phyloP scores from a whole-genome alignment of 2,113 vertebrate genomes.

The Scalopus aquaticus region DNA sequence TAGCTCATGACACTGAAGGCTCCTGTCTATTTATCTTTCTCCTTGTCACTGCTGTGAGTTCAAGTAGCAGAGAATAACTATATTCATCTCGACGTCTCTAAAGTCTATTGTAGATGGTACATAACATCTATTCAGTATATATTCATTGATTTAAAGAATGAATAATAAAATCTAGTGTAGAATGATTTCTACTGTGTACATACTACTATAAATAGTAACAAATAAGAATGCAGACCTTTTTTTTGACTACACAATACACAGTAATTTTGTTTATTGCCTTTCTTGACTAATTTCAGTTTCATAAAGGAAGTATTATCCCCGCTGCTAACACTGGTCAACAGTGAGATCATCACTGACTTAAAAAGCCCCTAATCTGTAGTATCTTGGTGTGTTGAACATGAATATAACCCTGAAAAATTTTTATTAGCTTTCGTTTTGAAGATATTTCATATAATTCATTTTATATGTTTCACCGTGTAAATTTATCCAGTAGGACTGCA shows the following conservation, averaged over 20 bases:
- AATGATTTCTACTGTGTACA: not conserved
- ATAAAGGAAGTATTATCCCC: not conserved
- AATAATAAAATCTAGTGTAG: not conserved
- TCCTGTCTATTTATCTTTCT: not conserved
- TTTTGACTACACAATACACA: not conserved
- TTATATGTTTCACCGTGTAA: no score
- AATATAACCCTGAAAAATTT: no score
- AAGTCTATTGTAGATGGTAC: not conserved
- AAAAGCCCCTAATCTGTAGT: no score
- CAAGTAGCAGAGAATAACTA: not conserved
- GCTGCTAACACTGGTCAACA: no score
- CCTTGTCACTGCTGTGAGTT: not conserved
- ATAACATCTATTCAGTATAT: not conserved
- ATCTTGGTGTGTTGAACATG: no score
- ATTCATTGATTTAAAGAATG: not conserved
- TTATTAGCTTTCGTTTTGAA: no score
- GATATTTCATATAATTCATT: no score
- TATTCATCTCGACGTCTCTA: not conserved
- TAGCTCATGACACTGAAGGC: not conserved
- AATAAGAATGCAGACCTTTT: not conserved
- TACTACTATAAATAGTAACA: not conserved
- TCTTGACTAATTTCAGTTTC: not conserved
- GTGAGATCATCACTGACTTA: no score
- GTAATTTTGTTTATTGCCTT: constrained; percentile 9
- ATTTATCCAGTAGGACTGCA: no score